Conservation (phyloP, 2,888 invertebrate genomes). For the Acleris cristana region DNA sequence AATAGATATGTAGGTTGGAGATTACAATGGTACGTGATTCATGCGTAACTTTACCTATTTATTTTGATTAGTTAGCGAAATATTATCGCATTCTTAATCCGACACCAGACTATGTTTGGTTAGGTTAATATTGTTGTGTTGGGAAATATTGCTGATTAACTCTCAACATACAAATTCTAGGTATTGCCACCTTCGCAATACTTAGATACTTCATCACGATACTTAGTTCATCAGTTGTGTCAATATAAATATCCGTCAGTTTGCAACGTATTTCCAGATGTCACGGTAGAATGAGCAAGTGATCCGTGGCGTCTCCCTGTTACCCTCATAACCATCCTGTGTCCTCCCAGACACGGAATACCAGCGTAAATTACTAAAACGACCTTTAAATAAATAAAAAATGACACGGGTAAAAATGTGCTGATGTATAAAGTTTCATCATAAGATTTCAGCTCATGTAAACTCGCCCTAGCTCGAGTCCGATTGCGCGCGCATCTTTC, state of each 20-base stretch:
- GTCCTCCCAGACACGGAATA: no score
- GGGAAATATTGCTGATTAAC: not conserved
- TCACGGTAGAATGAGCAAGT: no score
- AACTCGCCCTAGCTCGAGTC: constrained; percentile 62
- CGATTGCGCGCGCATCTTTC: constrained; percentile 78
- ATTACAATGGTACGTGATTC: not conserved
- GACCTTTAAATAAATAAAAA: no score
- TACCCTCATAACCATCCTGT: no score
- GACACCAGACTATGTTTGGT: not conserved
- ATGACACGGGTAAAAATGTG: not conserved
- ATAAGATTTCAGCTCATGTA: constrained; percentile 48
- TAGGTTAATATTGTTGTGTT: constrained; percentile 18
- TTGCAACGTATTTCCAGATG: no score
- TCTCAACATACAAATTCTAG: not conserved
- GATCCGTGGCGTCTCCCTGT: no score
- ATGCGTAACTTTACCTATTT: not conserved
- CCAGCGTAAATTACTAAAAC: no score
- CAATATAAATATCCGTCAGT: no score
- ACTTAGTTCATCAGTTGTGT: no score
- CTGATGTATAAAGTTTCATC: constrained; percentile 30
- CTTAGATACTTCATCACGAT: no score
- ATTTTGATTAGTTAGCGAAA: not conserved
- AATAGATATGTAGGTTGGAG: no score
- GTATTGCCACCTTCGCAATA: not conserved
- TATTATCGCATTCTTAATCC: not conserved